Percentiles rank a stretch among this genome's conserved stretches.
Conservation (phyloP, 2,797 vertebrate genomes). For the Poeciliopsis infans region DNA sequence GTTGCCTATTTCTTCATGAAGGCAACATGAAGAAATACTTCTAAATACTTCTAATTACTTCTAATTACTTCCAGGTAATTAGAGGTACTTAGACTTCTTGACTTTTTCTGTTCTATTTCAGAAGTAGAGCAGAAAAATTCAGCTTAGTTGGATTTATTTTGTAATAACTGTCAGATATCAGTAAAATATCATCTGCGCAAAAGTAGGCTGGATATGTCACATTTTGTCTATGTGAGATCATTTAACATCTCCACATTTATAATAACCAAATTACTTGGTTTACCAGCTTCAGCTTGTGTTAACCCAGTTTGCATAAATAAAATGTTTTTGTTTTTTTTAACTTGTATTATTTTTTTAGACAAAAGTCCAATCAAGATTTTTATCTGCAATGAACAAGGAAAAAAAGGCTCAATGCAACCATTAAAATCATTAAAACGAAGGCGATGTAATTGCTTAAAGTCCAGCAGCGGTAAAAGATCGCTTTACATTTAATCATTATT, state of each 20-base stretch:
- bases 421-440: neutral
- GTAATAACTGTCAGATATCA: neutral
- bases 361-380: neutral
- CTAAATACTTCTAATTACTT: no score
- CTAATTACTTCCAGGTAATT: neutral
- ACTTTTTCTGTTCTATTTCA: neutral
- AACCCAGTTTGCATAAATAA: neutral
- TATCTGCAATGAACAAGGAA: neutral
- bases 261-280: neutral
- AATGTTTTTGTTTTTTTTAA: neutral
- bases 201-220: neutral
- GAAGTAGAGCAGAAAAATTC: neutral
- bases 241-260: neutral
- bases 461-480: neutral
- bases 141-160: neutral
- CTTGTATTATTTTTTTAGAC: neutral
- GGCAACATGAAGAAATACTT: neutral
- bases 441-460: neutral
- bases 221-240: neutral
- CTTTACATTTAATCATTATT: neutral
- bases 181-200: neutral
- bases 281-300: neutral
- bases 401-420: neutral
- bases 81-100: neutral
- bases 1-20: neutral